Base-by-base conservation (phyloP, 2,113 vertebrate genomes). In the Apus apus region DNA sequence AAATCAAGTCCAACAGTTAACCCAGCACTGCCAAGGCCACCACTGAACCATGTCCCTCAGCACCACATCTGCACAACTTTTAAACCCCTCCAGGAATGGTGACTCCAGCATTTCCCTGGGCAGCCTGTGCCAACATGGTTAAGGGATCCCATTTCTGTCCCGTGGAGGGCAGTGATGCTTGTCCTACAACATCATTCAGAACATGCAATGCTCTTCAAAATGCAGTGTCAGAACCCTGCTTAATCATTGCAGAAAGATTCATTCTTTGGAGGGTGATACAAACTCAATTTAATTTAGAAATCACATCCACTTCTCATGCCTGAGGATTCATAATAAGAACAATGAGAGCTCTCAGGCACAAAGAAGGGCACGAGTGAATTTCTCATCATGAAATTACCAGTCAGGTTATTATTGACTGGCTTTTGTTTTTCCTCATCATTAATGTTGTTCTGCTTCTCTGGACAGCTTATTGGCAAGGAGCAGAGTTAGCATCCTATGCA, bases 341-440 rank as follows among this genome's bases (percentile, higher is more conserved):
- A 56, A 62, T 0, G 16, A 85, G 50, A 66, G 36, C 91, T 93
- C 61, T 68, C 26, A 87, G 85, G 76, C 93, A 84, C 83, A 94
- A 93, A 95, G 78, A 64, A 93, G 45, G 89, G 83, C 2, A 2
- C 0, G 1, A 92, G 54, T 79, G 81, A 90, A 78, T 93, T 89
- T 95, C 80, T 87, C 85, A 81, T 94, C 27, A 34, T 83, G 77
- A 94, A 97, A 95, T 97, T 94, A 73, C 86, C 67, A 19, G 79
- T 32, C 66, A 96, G 66, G 88, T 85, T 92, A 51, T 93, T 93
- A 93, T 71, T 83, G 88, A 97, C 84, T 84, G 73, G 64, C 43
- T 91, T 95, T 95, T 96, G 51, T 86, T 96, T 96, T 83, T 91
- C 29, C 43, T 81, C 36, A 87, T 93, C 94, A 79, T 86, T 94